Percentiles rank a stretch among this genome's conserved stretches.
These are phyloP conservation scores for Phocoena sinus DNA, from an alignment of 2,113 vertebrate species.

Conservation along the genomic window DNA sequence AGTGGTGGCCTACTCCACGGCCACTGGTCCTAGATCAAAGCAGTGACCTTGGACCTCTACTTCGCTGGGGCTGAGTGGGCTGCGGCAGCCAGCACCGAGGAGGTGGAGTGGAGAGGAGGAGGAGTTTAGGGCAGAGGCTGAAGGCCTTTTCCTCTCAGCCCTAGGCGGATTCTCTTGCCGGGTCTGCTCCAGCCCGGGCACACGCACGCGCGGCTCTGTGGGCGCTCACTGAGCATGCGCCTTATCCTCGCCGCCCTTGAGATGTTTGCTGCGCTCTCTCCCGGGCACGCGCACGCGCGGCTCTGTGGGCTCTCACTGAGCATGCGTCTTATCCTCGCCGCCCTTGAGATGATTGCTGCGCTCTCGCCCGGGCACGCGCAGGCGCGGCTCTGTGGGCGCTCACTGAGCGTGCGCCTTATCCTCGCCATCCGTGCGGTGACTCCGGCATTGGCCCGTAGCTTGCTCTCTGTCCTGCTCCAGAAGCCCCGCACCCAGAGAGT, in stretches of 20 bases:
- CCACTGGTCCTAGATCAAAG: slow-evolving; percentile 88
- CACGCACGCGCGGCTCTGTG: slow-evolving; percentile 83
- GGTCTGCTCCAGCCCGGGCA: slow-evolving; percentile 76
- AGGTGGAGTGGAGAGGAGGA: slow-evolving; percentile 80
- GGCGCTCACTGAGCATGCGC: slow-evolving; percentile 84
- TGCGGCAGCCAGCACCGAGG: slow-evolving; percentile 77
- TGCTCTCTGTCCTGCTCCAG: slow-evolving; percentile 82
- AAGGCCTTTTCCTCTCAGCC: slow-evolving; percentile 81
- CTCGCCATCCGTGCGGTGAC: slow-evolving; percentile 6
- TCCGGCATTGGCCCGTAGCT: slow-evolving; percentile 55
- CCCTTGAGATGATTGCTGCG: background rate
- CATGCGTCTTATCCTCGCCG: slow-evolving; percentile 80
- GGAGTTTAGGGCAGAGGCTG: slow-evolving; percentile 80
- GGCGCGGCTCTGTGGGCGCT: slow-evolving; percentile 85
- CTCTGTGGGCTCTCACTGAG: slow-evolving; percentile 85
- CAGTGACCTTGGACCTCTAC: slow-evolving; percentile 84
- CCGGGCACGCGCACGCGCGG: slow-evolving; percentile 78
- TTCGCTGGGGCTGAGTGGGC: slow-evolving; percentile 79
- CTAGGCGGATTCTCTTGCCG: slow-evolving; percentile 76
- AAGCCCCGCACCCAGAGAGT: slow-evolving; percentile 79
- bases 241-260: slow-evolving; percentile 71
- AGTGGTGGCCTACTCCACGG: slow-evolving; percentile 83
- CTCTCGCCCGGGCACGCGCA: slow-evolving; percentile 77
- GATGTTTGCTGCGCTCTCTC: background rate
- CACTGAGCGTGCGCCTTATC: slow-evolving; percentile 82